Conservation (phyloP, 2,797 vertebrate genomes). For the Denticeps clupeoides region DNA sequence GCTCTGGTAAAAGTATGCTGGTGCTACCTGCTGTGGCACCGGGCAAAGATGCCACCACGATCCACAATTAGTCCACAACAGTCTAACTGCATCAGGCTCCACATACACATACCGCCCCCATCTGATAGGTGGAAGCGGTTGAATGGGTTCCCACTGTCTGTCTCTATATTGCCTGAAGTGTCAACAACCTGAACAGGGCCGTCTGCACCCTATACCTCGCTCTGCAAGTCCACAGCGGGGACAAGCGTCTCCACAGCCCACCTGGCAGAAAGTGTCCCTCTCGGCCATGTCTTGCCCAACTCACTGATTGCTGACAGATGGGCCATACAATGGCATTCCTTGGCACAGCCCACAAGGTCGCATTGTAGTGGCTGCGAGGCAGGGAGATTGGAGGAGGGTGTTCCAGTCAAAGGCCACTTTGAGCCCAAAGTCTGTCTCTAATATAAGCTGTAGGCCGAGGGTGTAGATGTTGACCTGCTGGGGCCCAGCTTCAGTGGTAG, state of each 20-base stretch:
- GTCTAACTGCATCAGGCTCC: conserved; percentile 72
- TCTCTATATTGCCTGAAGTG: conserved; percentile 7
- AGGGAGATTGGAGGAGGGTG: conserved; percentile 80
- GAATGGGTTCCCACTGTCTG: conserved; percentile 28
- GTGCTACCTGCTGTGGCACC: conserved; percentile 90
- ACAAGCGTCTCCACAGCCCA: conserved; percentile 85
- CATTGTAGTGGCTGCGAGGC: conserved; percentile 74
- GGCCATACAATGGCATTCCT: conserved; percentile 55
- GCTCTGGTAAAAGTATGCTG: conserved; percentile 89
- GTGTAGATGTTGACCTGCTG: conserved; percentile 82
- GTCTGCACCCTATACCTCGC: conserved; percentile 40
- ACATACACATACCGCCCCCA: conserved; percentile 62
- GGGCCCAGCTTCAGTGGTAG: conserved; percentile 83
- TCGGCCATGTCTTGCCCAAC: conserved; percentile 82
- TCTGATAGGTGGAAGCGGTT: conserved; percentile 59
- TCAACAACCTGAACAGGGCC: conserved; percentile 37
- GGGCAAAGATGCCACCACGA: conserved; percentile 70
- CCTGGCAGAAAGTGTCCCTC: conserved; percentile 84
- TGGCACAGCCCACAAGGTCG: conserved; percentile 82
- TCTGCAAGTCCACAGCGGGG: conserved; percentile 80
- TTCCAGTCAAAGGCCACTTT: conserved; percentile 96
- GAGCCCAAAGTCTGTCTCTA: conserved; percentile 91
- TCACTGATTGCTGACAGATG: conserved; percentile 57
- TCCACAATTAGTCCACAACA: conserved; percentile 85
- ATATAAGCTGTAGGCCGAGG: conserved; percentile 76